Conservation (phyloP, 2,888 invertebrate species). For the Petrophora chlorosata region DNA sequence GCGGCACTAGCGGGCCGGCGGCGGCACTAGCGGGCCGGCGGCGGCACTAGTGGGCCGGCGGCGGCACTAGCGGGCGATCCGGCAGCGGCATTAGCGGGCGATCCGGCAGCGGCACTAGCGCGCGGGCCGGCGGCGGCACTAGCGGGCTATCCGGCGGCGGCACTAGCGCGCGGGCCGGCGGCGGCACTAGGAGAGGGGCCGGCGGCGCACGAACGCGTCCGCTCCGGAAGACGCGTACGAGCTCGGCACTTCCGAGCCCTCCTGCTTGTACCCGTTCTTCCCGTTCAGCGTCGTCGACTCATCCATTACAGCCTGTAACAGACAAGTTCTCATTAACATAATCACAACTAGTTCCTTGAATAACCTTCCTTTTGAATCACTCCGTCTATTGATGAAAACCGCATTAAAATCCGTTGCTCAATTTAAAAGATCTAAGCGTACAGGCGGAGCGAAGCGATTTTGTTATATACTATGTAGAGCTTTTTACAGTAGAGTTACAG, state of each 20-base stretch:
- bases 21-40: constrained; percentile 53
- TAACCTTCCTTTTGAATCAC: too few relatives aligned
- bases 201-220: constrained; percentile 75
- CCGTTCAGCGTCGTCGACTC: constrained; percentile 62
- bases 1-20: too few relatives aligned
- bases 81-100: constrained; percentile 71
- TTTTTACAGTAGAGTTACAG: too few relatives aligned
- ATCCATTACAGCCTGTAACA: constrained; percentile 86
- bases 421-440: too few relatives aligned
- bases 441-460: too few relatives aligned
- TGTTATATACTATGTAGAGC: too few relatives aligned
- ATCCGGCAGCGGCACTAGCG: too few relatives aligned
- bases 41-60: constrained; percentile 76
- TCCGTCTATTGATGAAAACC: too few relatives aligned
- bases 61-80: constrained; percentile 74
- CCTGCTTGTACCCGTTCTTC: constrained; percentile 75
- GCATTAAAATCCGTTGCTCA: too few relatives aligned
- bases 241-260: constrained; percentile 69
- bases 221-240: constrained; percentile 76
- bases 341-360: too few relatives aligned
- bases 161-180: constrained; percentile 62
- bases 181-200: constrained; percentile 46
- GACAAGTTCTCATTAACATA: not conserved
- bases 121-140: constrained; percentile 28
- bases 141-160: constrained; percentile 59